Evolutionary conservation across 2,888 invertebrate genomes (phyloP), one percentile per base, ranked within the genome.

Genomic region (Leucophora obtusa): DNA sequence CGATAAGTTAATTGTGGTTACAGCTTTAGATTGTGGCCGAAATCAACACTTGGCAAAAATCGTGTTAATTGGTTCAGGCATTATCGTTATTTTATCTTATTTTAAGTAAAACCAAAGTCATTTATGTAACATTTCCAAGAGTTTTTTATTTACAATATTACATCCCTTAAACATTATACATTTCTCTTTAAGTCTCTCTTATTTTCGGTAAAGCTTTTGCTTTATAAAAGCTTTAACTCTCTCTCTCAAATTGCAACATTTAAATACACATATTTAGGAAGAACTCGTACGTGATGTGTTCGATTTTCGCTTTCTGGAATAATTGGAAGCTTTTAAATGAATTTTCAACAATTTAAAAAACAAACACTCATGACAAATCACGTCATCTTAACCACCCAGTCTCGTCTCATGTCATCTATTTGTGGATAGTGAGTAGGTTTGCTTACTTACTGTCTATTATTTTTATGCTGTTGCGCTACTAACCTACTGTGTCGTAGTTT

Each of bases 321-420:
- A 7, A 28, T 1, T 7, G 4, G 38, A 38, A 38, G 38, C 14
- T 38, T 38, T 38, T 38, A 10, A 10, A 38, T 38, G 14, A 11
- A 38, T 38, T 38, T 38, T 38, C 11, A 3, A 38, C 14, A 38
- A 38, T 11, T 38, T 38, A 38, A 38, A 17, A 35, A 38, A 17
- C 8, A 60, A 53, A 62, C 62, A 33, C 50, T 58, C 14, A 65
- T 79, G 59, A 50, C 65, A 79, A 79, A 74, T 70, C 79, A 60
- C 50, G 65, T 79, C 60, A 74, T 79, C 73, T 65, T 60, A 79
- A 58, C 50, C 56, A 28, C 62, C 54, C 68, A 62, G 54, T 72
- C 51, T 38, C 38, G 38, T 38, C 38, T 38, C 10, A 38, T 38
- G 11, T 11, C 38, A 38, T 38, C 2, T 11, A 2, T 38, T 38